Evolutionary conservation across 1,140 invertebrate genomes (phyloP), one percentile per base, ranked within the genome.

Genomic region (Bombus polaris): DNA sequence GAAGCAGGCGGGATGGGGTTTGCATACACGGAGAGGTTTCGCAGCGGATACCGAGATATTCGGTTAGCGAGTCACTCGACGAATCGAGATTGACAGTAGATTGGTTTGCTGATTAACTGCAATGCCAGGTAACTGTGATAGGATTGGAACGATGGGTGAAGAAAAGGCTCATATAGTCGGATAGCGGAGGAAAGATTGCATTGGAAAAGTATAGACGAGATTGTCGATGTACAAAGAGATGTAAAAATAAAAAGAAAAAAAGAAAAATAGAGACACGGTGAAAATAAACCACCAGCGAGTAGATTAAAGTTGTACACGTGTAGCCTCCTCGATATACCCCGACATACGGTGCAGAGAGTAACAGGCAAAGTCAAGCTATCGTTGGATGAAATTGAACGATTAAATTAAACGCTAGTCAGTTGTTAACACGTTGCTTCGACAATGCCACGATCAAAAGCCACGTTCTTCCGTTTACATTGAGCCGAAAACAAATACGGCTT

Each of bases 91-190:
- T 83, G 80, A 91, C 81, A 77, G 78, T 91, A 88, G 89, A 91
- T 91, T 90, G 89, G 87, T 87, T 85, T 90, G 89, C 89, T 83
- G 89, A 87, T 91, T 91, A 90, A 90, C 85, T 91, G 89, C 90
- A 84, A 85, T 72, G 84, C 81, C 81, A 83, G 65, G 74, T 89
- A 73, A 89, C 59, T 39, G 72, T n/a, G 71, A 66, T 77, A 35
- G 83, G 5, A 68, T 13, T 47, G 73, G 62, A 57, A 70, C 8
- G 80, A 86, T 25, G 71, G 25, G 25, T 0, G 37, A 42, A 25
- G 37, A 28, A 68, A 70, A 25, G n/a, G 71, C n/a, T 85, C 42
- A 53, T 57, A 35, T n/a, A 62, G 65, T 32, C 37, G 65, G 59
- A 80, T 32, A 66, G 47, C 37, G 22, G 42, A 22, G 35, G 15